Conservation (phyloP, 1,140 invertebrate genomes). For the Glomeris maerens region DNA sequence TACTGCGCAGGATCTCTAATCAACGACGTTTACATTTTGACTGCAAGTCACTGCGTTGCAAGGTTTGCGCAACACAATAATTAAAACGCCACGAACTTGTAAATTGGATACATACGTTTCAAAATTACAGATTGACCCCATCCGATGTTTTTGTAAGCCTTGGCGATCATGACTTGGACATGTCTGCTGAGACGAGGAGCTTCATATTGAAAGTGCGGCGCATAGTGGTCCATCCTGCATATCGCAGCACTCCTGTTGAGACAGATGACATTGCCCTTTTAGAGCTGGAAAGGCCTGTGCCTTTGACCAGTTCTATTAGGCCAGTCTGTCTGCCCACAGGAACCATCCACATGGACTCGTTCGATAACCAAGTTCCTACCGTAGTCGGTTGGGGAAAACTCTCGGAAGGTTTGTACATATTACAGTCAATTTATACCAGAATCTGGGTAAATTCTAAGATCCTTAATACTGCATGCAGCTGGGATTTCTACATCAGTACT, state of each 20-base stretch:
- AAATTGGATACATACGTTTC: background rate
- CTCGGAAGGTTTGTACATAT: conserved; percentile 1
- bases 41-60: conserved; percentile 80
- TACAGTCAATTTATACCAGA: background rate
- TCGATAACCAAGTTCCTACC: background rate
- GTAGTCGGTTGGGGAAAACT: conserved; percentile 2
- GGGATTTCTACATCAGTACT: background rate
- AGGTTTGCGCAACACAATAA: too few species aligned
- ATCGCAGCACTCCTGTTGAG: background rate
- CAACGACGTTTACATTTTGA: conserved; percentile 62
- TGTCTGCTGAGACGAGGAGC: background rate
- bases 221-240: background rate
- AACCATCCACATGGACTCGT: background rate
- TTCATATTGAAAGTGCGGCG: background rate
- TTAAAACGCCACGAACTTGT: background rate
- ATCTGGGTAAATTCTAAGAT: background rate
- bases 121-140: background rate
- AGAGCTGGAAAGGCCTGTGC: background rate
- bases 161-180: conserved; percentile 3
- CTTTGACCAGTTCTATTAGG: background rate
- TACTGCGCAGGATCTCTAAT: conserved; percentile 83
- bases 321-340: background rate
- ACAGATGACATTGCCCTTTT: conserved; percentile 3
- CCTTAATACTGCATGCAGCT: background rate
- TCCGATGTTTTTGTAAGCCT: background rate